These are phyloP conservation scores for Papilio polyxenes DNA, from an alignment of 1,140 invertebrate genomes.

Conservation along the genomic window DNA sequence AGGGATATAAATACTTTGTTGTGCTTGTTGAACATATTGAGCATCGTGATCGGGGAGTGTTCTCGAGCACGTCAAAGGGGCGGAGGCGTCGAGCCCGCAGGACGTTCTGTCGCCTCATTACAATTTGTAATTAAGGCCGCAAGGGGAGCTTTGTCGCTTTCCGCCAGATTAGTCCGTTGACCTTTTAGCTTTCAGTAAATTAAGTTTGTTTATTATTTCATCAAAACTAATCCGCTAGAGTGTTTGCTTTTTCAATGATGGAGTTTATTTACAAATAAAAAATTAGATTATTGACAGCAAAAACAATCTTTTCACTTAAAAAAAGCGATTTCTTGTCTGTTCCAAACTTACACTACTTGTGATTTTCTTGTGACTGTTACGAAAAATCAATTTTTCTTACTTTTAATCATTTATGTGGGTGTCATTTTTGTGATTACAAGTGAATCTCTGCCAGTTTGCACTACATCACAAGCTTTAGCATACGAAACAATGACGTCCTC, in stretches of 20 bases:
- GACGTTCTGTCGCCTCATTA: constrained; percentile 68
- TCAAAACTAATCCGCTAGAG: not conserved
- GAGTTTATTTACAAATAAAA: too few relatives aligned
- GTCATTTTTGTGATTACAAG: not conserved
- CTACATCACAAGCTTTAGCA: not conserved
- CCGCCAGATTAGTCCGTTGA: constrained; percentile 9
- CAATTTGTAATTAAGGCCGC: constrained; percentile 76
- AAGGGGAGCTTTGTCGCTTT: constrained; percentile 44
- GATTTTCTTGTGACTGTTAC: too few relatives aligned
- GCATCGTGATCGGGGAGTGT: constrained; percentile 30
- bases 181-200: constrained; percentile 32
- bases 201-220: not conserved
- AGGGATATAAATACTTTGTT: too few relatives aligned
- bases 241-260: too few relatives aligned
- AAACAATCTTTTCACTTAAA: too few relatives aligned
- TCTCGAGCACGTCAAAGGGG: not conserved
- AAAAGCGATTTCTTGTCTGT: too few relatives aligned
- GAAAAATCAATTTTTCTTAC: too few relatives aligned
- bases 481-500: not conserved
- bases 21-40: not conserved
- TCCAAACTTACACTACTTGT: too few relatives aligned
- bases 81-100: constrained; percentile 45
- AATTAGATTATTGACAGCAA: not conserved
- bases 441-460: not conserved
- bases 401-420: too few relatives aligned